Percentiles rank a stretch among this genome's conserved stretches.
Evolutionary conservation across 2,888 invertebrate genomes (phyloP).

Genomic region (Parelbella ahira): DNA sequence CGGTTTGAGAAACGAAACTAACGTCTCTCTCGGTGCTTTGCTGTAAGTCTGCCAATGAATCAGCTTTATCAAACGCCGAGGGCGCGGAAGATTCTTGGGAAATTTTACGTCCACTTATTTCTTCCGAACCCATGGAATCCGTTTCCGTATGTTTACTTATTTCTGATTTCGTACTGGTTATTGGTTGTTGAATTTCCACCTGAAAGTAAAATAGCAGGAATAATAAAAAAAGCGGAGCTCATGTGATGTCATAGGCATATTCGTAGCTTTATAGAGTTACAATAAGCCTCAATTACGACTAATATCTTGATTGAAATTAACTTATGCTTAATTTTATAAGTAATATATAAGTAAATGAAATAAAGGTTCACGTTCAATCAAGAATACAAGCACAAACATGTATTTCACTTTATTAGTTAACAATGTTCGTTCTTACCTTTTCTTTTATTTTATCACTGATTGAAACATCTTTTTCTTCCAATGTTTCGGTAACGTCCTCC

Average conservation of each 20-base stretch:
- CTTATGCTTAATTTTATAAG: no score
- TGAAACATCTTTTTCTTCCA: slow-evolving; percentile 65
- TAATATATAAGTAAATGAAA: no score
- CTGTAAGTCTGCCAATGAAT: slow-evolving; percentile 69
- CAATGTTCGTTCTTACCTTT: no score
- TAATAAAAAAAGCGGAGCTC: no score
- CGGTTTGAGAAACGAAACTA: slow-evolving; percentile 73
- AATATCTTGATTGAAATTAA: no score
- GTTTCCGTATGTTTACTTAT: slow-evolving; percentile 67
- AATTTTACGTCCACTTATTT: slow-evolving; percentile 49
- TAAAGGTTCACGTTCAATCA: no score
- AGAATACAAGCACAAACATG: no score
- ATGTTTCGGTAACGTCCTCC: slow-evolving; percentile 56
- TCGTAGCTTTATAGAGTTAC: no score
- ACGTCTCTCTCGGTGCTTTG: slow-evolving; percentile 73
- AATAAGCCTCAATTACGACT: no score
- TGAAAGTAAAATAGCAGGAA: slow-evolving; percentile 36
- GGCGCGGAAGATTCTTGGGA: slow-evolving; percentile 65
- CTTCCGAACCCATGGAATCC: slow-evolving; percentile 70
- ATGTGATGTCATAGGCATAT: no score
- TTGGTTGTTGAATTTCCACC: slow-evolving; percentile 59
- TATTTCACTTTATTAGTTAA: no score
- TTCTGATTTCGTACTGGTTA: slow-evolving; percentile 64
- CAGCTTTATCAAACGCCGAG: slow-evolving; percentile 65
- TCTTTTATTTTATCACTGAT: slow-evolving; percentile 48